phyloP scores from a whole-genome alignment of 2,797 vertebrate species.

The Epinephelus malabaricus region DNA sequence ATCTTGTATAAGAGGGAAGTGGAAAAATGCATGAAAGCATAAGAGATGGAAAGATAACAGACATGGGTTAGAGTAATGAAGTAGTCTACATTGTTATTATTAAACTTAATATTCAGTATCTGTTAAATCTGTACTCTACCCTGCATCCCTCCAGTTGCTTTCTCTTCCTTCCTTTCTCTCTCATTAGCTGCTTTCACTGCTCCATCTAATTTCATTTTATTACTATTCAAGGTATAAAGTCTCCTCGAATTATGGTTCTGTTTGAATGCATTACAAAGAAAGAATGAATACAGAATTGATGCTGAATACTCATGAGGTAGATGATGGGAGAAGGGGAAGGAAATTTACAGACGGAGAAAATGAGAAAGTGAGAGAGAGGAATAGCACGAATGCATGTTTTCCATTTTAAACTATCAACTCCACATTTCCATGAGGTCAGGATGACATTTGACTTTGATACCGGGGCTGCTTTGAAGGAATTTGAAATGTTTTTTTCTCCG shows the following conservation, averaged over 20 bases:
- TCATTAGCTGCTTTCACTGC: constrained; percentile 46
- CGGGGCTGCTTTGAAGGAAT: constrained; percentile 29
- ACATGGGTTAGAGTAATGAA: not conserved
- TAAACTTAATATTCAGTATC: constrained; percentile 2
- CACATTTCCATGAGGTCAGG: constrained; percentile 34
- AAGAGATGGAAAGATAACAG: not conserved
- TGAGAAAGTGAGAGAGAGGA: constrained; percentile 17
- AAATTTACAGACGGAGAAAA: constrained; percentile 30
- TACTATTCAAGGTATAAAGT: constrained; percentile 44
- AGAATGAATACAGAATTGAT: constrained; percentile 31
- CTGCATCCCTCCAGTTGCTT: not conserved
- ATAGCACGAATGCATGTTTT: constrained; percentile 35
- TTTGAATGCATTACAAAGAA: constrained; percentile 54
- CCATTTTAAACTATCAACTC: constrained; percentile 52
- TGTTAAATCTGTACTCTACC: constrained; percentile 14
- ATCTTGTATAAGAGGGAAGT: not conserved
- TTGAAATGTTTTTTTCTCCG: constrained; percentile 17
- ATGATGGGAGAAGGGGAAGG: constrained; percentile 20
- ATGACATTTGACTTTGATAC: constrained; percentile 62
- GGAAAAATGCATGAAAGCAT: not conserved
- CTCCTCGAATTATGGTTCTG: constrained; percentile 41
- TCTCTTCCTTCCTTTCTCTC: not conserved
- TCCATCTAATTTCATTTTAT: constrained; percentile 46
- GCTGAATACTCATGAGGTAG: constrained; percentile 51
- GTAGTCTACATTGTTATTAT: constrained; percentile 11